A percentile compares a stretch with the other conserved stretches of the same genome.
phyloP scores from a whole-genome alignment of 2,888 invertebrate species.

The Tenthredo livida region DNA sequence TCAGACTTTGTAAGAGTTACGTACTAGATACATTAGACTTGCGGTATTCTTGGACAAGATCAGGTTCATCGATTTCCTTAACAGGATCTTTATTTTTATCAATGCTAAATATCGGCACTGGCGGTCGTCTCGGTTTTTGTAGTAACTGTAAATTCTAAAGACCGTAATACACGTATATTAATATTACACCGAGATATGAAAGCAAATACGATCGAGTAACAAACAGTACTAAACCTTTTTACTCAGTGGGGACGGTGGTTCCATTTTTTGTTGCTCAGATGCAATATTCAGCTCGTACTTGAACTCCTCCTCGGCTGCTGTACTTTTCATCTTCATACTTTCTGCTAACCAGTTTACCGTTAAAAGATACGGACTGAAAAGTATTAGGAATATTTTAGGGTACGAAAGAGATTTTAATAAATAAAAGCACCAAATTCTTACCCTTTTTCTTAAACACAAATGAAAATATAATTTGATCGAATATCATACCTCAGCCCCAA shows the following conservation, averaged over 20 bases:
- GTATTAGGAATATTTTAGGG: not conserved
- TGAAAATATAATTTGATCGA: constrained; percentile 64
- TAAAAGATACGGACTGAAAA: constrained; percentile 82
- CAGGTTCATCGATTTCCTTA: constrained; percentile 62
- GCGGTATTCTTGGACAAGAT: constrained; percentile 71
- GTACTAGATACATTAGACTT: constrained; percentile 57
- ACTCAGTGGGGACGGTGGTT: constrained; percentile 82
- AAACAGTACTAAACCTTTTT: constrained; percentile 79
- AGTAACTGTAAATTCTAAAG: constrained; percentile 80
- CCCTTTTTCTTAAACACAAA: not conserved
- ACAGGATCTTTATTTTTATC: constrained; percentile 36
- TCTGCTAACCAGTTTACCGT: constrained; percentile 87
- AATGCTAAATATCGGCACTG: constrained; percentile 70
- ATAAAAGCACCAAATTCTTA: not conserved
- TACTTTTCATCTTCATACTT: constrained; percentile 83
- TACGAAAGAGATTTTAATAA: not conserved
- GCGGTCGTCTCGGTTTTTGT: constrained; percentile 73
- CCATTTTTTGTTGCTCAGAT: constrained; percentile 70
- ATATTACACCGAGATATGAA: not conserved
- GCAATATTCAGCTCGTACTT: constrained; percentile 64
- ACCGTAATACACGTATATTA: constrained; percentile 24
- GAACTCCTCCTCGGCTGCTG: constrained; percentile 81
- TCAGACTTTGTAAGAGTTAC: constrained; percentile 43
- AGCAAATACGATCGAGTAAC: constrained; percentile 22
- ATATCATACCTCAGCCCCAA: constrained; percentile 68